These are phyloP conservation scores for Aythya baeri DNA, from an alignment of 2,113 vertebrate species.

Conservation along the genomic window DNA sequence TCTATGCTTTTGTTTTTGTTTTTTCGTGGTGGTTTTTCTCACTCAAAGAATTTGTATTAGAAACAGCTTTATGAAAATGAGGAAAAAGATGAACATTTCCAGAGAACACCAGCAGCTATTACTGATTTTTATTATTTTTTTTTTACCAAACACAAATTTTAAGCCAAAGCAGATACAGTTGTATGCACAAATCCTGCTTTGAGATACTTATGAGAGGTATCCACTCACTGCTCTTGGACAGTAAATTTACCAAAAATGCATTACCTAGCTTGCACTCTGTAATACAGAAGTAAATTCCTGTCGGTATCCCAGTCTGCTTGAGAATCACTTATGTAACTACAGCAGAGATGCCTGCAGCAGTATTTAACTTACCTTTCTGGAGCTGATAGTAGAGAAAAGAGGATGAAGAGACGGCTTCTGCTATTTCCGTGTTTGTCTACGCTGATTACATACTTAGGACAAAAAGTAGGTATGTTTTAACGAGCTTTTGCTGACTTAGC, in stretches of 20 bases:
- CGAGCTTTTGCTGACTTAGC: neutral
- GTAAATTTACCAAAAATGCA: neutral
- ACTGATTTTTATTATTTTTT: neutral
- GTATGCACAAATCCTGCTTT: neutral
- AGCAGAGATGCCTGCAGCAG: neutral
- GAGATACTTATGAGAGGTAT: neutral
- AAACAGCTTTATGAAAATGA: neutral
- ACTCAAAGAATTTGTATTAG: neutral
- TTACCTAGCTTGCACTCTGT: neutral
- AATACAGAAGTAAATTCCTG: neutral
- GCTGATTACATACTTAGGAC: neutral
- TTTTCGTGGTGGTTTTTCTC: neutral
- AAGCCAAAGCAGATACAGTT: neutral
- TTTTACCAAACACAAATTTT: neutral
- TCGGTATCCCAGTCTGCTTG: neutral
- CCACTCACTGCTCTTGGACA: neutral
- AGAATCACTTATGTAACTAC: neutral
- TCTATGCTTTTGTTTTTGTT: neutral
- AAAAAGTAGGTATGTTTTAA: neutral
- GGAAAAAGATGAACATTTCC: neutral
- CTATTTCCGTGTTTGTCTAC: neutral
- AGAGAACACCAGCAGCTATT: neutral
- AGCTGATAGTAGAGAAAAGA: neutral
- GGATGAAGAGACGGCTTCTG: neutral
- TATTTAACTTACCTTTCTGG: neutral